Evolutionary conservation across 2,888 invertebrate species (phyloP), one percentile per base, ranked within the genome.

Genomic region (Isotomurus palustris): DNA sequence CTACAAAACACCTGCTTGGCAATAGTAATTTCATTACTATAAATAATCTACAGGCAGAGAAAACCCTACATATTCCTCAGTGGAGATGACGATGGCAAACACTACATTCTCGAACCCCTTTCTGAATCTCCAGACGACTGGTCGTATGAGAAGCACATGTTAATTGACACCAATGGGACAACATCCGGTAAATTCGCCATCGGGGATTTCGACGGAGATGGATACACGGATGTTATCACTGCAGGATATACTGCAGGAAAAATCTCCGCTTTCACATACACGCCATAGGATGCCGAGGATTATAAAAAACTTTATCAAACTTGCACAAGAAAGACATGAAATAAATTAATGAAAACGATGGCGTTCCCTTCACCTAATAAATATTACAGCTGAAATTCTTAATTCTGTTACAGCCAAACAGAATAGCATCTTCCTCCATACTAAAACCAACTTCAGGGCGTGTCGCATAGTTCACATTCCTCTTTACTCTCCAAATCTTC

Each of bases 1-100:
- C n/a, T n/a, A n/a, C n/a, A n/a, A n/a, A n/a, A n/a, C n/a, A n/a
- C n/a, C n/a, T n/a, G n/a, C n/a, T n/a, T n/a, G 69, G 49, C 24
- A 55, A 50, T n/a, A n/a, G n/a, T n/a, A n/a, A n/a, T n/a, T n/a
- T n/a, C n/a, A n/a, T n/a, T n/a, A n/a, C n/a, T n/a, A n/a, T n/a
- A n/a, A n/a, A n/a, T n/a, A n/a, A n/a, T n/a, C n/a, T 49, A 8
- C 8, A 57, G 53, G 29, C 67, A 62, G 12, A 64, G 66, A 45
- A 72, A 72, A 52, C 72, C 71, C 0, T 72, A 68, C 64, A 65
- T 73, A 22, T 48, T 71, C 17, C 50, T 73, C n/a, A 71, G 72
- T 38, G 73, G 73, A 12, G 73, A 73, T 63, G 73, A 72, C 44
- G 73, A 73, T 56, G 72, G 73, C 1, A 54, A 61, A 6, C 68